These are phyloP conservation scores for Drosophila arawakana DNA, from an alignment of 1,140 invertebrate genomes.

Conservation along the genomic window DNA sequence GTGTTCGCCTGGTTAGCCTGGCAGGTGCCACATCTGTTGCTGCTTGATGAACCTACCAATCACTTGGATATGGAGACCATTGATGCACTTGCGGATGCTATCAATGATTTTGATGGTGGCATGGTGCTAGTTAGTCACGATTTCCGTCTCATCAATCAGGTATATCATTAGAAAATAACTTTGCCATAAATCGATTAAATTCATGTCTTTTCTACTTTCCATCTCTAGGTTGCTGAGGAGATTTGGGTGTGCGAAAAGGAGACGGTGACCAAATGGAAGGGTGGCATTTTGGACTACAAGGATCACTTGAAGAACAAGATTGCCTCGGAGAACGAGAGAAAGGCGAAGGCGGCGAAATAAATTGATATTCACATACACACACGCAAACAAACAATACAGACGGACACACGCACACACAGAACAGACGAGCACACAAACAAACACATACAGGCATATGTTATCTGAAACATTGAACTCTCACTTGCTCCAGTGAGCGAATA, in stretches of 20 bases:
- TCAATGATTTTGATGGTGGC: conserved; percentile 99
- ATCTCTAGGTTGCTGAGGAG: conserved; percentile 95
- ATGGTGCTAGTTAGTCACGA: conserved; percentile 98
- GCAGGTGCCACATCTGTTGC: conserved; percentile 96
- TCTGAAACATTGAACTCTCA: neutral
- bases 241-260: conserved; percentile 99
- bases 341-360: conserved; percentile 75
- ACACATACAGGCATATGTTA: conserved; percentile 37
- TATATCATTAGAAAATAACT: conserved; percentile 77
- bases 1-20: conserved; percentile 99
- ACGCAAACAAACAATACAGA: conserved; percentile 12
- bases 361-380: conserved; percentile 44
- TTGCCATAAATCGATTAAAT: neutral
- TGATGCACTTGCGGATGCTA: conserved; percentile 98
- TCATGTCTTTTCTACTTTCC: neutral
- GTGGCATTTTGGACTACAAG: conserved; percentile 98
- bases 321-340: conserved; percentile 75
- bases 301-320: conserved; percentile 91
- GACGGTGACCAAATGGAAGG: conserved; percentile 98
- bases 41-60: conserved; percentile 99
- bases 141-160: conserved; percentile 99
- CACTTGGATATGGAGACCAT: conserved; percentile 99
- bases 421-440: conserved; percentile 9
- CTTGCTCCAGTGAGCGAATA: conserved; percentile 8
- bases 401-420: conserved; percentile 21